Evolutionary conservation across 2,888 invertebrate species (phyloP), one percentile per base, ranked within the genome.

Genomic region (Dioctria rufipes): DNA sequence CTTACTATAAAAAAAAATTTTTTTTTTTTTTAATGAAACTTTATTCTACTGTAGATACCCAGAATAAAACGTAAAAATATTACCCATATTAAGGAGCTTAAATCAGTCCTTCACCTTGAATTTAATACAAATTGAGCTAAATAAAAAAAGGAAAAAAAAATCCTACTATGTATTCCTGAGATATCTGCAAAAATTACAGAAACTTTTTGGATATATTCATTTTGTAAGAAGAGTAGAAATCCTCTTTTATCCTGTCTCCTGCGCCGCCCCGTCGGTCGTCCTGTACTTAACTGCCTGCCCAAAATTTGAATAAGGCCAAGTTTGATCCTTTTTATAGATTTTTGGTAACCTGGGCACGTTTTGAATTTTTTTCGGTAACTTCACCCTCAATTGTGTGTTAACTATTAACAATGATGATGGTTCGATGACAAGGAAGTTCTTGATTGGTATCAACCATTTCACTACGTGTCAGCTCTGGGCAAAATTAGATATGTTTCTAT

Each of bases 311-410:
- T 73, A 73, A 73, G 60, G 43, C 42, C 58, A 39, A 58, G 58
- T 39, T 73, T 5, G 42, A 25, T 58, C 54, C 43, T 46, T 58
- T 40, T 5, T 4, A 13, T 8, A 13, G 13, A 51, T 11, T 9
- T 54, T 69, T 73, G 54, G 73, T 40, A 73, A 58, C 60, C 73
- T 42, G 58, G 43, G 42, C 73, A 73, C 73, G 73, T 73, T 58
- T 58, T 73, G 42, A 40, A 11, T 58, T 54, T 73, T 73, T 51
- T 73, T 60, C 73, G 73, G 58, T 73, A 73, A 73, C 40, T 73
- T 73, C 60, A 73, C 60, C 58, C 73, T 73, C 73, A 73, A 73
- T 73, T 39, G 60, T 58, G 73, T 73, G 73, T 60, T 73, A 73
- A 73, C 60, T 73, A 73, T 73, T 73, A 73, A 73, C 73, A 73